These are phyloP conservation scores for Betta splendens DNA, from an alignment of 2,797 vertebrate genomes.

Conservation along the genomic window DNA sequence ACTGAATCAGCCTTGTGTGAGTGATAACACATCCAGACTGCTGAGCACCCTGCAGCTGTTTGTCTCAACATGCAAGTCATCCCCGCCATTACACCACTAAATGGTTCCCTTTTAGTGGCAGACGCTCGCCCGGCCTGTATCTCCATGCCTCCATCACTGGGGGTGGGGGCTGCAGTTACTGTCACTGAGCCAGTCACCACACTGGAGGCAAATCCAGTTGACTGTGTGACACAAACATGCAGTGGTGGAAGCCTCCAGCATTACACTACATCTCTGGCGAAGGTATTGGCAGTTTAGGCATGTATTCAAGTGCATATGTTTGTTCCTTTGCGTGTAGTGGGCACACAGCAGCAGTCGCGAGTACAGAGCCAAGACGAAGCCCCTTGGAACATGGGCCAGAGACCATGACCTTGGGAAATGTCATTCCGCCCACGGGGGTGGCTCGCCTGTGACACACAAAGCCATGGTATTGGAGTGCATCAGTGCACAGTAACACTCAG, in stretches of 20 bases:
- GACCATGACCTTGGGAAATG: slow-evolving; percentile 82
- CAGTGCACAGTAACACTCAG: slow-evolving; percentile 43
- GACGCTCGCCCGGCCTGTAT: slow-evolving; percentile 66
- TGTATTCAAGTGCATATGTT: slow-evolving; percentile 32
- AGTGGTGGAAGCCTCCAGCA: slow-evolving; percentile 18
- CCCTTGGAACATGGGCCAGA: slow-evolving; percentile 53
- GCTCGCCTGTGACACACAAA: slow-evolving; percentile 60
- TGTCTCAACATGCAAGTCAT: slow-evolving; percentile 81
- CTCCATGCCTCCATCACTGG: slow-evolving; percentile 65
- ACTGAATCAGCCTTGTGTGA: slow-evolving; percentile 72
- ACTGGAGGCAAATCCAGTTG: slow-evolving; percentile 51
- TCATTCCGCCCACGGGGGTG: slow-evolving; percentile 71
- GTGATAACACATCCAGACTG: slow-evolving; percentile 78
- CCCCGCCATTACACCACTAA: slow-evolving; percentile 78
- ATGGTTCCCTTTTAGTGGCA: slow-evolving; percentile 76
- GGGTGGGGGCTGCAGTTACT: slow-evolving; percentile 40
- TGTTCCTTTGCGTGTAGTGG: slow-evolving; percentile 22
- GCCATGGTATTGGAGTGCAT: slow-evolving; percentile 47
- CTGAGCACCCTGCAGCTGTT: slow-evolving; percentile 79
- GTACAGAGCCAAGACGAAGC: slow-evolving; percentile 57
- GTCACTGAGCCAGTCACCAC: slow-evolving; percentile 54
- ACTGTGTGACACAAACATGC: slow-evolving; percentile 45
- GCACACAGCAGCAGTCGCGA: slow-evolving; percentile 27
- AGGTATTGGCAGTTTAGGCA: slow-evolving; percentile 20
- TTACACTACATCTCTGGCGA: slow-evolving; percentile 42